Percentiles rank a stretch among this genome's conserved stretches.
Evolutionary conservation across 2,888 invertebrate genomes (phyloP).

Genomic region (Cantharis flavilabris): DNA sequence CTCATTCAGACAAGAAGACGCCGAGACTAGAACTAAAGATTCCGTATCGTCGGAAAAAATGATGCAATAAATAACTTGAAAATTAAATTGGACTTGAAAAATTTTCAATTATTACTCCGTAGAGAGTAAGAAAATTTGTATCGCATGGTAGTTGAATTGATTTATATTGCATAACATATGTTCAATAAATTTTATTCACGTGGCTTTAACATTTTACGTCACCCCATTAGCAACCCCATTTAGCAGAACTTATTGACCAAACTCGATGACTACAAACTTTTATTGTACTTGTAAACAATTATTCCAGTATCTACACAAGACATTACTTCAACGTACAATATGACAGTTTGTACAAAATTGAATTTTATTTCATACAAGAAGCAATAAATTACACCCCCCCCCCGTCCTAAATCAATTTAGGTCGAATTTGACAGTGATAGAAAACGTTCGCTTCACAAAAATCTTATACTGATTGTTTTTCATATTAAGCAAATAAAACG

Average conservation of each 20-base stretch:
- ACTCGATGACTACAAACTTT: slow-evolving; percentile 29
- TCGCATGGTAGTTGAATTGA: neutral
- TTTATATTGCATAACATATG: neutral
- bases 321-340: neutral
- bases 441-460: slow-evolving; percentile 1
- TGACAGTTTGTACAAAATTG: slow-evolving; percentile 8
- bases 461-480: neutral
- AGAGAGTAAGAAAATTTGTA: neutral
- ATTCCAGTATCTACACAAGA: neutral
- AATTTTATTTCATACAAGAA: neutral
- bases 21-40: neutral
- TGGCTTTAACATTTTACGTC: neutral
- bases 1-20: neutral
- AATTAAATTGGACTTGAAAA: neutral
- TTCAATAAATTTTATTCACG: neutral
- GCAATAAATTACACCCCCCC: neutral
- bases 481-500: neutral
- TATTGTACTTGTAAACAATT: slow-evolving; percentile 11
- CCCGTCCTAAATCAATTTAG: neutral
- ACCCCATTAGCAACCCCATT: slow-evolving; percentile 27
- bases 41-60: neutral
- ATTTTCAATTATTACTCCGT: neutral
- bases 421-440: slow-evolving; percentile 12
- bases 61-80: neutral
- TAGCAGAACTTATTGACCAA: slow-evolving; percentile 34